Percentiles rank a stretch among this genome's conserved stretches.
Evolutionary conservation across 2,888 invertebrate genomes (phyloP).

Genomic region (Tholera decimalis): DNA sequence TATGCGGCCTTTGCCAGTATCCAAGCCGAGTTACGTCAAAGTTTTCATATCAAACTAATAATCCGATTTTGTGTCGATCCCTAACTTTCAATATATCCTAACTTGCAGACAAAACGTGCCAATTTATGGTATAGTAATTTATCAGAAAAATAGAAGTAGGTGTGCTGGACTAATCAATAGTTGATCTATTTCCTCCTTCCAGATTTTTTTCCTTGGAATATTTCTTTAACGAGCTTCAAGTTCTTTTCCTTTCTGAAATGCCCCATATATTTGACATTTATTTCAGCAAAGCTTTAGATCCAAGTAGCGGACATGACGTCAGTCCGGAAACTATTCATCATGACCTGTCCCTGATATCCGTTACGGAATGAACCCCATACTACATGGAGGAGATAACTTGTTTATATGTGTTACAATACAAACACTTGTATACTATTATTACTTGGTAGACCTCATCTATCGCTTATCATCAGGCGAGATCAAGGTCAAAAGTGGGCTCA

Average conservation of each 20-base stretch:
- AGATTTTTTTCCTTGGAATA: background rate
- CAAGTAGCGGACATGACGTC: slow-evolving; percentile 19
- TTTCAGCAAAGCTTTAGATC: slow-evolving; percentile 14
- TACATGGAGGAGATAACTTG: slow-evolving; percentile 29
- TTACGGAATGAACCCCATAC: slow-evolving; percentile 18
- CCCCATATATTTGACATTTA: slow-evolving; percentile 4
- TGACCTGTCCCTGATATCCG: slow-evolving; percentile 47
- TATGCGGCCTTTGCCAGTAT: slow-evolving; percentile 23
- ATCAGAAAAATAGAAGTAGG: background rate
- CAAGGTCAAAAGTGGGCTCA: too few species aligned
- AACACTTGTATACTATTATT: slow-evolving; percentile 16
- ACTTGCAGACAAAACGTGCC: slow-evolving; percentile 32
- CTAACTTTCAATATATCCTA: slow-evolving; percentile 33
- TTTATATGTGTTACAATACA: slow-evolving; percentile 7
- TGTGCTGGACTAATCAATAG: slow-evolving; percentile 9
- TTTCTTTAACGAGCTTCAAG: background rate
- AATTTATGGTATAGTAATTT: slow-evolving; percentile 4
- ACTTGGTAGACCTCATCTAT: too few species aligned
- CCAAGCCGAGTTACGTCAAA: slow-evolving; percentile 32
- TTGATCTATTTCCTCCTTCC: background rate
- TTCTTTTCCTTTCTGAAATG: background rate
- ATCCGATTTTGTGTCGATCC: slow-evolving; percentile 29
- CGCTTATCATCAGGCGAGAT: too few species aligned
- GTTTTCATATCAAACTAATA: slow-evolving; percentile 51
- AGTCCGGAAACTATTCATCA: slow-evolving; percentile 31